phyloP scores from a whole-genome alignment of 2,797 vertebrate species.

The Lutjanus campechanus region DNA sequence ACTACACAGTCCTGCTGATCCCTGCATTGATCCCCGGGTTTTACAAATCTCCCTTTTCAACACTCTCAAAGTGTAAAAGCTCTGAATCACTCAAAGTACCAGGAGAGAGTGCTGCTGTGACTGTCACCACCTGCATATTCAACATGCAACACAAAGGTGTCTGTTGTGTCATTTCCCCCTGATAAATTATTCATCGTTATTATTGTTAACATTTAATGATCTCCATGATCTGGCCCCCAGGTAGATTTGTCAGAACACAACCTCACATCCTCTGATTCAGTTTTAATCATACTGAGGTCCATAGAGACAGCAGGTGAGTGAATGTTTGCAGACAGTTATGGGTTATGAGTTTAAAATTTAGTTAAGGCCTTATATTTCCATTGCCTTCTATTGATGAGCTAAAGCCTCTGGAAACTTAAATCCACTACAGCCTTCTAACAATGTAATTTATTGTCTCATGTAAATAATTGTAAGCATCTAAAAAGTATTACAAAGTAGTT shows the following conservation, averaged over 20 bases:
- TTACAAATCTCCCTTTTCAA: conserved; percentile 2
- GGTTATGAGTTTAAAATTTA: neutral
- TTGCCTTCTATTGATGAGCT: neutral
- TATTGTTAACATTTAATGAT: conserved; percentile 21
- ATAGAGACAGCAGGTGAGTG: neutral
- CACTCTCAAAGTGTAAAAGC: conserved; percentile 1
- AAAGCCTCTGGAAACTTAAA: too few species aligned
- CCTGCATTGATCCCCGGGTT: conserved; percentile 12
- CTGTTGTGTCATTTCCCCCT: neutral
- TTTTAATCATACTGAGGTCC: neutral
- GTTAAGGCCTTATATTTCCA: neutral
- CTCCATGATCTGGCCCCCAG: neutral
- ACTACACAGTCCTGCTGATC: conserved; percentile 21
- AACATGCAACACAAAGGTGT: neutral
- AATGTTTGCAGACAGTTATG: neutral
- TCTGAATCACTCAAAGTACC: conserved; percentile 2
- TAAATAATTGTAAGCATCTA: too few species aligned
- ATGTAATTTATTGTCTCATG: too few species aligned
- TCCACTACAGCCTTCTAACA: too few species aligned
- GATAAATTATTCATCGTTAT: conserved; percentile 22
- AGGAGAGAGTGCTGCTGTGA: neutral
- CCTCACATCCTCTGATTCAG: neutral
- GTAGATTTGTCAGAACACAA: neutral
- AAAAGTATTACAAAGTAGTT: too few species aligned
- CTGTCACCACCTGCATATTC: neutral